Conservation (phyloP, 2,888 invertebrate species). For the Melanotus villosus region DNA sequence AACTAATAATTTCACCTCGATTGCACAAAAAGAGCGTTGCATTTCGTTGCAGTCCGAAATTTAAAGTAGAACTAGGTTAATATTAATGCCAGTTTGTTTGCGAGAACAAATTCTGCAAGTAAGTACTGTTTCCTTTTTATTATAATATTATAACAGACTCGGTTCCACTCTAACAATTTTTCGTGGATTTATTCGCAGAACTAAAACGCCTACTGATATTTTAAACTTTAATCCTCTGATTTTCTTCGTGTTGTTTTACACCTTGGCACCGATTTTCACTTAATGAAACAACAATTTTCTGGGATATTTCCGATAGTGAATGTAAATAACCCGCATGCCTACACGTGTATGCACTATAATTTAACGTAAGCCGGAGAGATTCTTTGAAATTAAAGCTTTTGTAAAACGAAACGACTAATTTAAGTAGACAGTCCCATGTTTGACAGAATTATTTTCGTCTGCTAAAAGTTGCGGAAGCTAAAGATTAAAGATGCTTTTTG, state of each 20-base stretch:
- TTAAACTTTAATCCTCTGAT: too few species aligned
- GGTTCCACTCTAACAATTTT: background rate
- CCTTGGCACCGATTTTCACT: background rate
- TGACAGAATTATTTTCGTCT: too few species aligned
- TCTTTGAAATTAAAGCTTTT: too few species aligned
- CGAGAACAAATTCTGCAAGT: background rate
- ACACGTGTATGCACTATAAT: background rate
- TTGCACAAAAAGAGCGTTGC: background rate
- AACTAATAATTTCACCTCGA: too few species aligned
- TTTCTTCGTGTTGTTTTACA: background rate
- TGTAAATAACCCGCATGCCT: background rate
- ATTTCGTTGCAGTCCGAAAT: conserved; percentile 1
- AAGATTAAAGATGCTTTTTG: too few species aligned
- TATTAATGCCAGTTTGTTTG: background rate
- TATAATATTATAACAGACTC: background rate
- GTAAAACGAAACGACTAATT: too few species aligned
- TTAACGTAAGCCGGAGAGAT: background rate
- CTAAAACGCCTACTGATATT: too few species aligned
- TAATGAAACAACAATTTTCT: too few species aligned
- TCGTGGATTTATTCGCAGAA: too few species aligned
- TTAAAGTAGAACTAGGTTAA: conserved; percentile 11
- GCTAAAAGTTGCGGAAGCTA: too few species aligned
- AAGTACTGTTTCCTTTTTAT: conserved; percentile 4
- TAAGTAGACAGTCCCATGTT: too few species aligned
- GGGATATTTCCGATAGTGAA: background rate